Conservation (phyloP, 2,113 vertebrate species). For the Cheilinus undulatus region DNA sequence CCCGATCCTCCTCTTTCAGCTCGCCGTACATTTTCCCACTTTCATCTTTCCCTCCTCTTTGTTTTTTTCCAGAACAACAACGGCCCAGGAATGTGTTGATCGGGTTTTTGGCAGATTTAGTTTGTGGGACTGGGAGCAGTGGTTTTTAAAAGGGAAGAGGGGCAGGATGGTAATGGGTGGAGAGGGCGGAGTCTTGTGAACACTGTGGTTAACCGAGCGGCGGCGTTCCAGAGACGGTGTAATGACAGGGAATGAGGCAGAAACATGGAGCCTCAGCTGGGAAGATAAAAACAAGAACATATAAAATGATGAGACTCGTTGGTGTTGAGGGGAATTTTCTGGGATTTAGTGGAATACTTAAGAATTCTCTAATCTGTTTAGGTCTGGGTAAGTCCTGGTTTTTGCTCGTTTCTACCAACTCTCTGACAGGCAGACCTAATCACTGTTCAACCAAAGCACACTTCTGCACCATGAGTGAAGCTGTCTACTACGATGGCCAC, state of each 20-base stretch:
- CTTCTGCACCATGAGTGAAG: no score
- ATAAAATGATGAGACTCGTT: not conserved
- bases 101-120: conserved; percentile 21
- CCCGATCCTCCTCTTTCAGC: conserved; percentile 13
- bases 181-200: conserved; percentile 48
- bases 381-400: no score
- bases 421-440: no score
- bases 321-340: no score
- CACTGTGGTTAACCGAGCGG: conserved; percentile 35
- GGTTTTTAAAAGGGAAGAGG: not conserved
- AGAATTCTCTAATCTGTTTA: no score
- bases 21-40: not conserved
- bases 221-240: conserved; percentile 30
- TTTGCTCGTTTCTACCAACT: no score
- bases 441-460: no score
- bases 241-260: conserved; percentile 53
- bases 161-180: not conserved
- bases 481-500: no score
- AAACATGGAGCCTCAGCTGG: conserved; percentile 41
- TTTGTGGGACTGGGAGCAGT: conserved; percentile 31
- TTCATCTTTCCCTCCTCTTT: not conserved
- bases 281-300: not conserved
- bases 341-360: no score
- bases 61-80: not conserved
- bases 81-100: conserved; percentile 50